A percentile compares a stretch with the other conserved stretches of the same genome.
phyloP scores from a whole-genome alignment of 2,888 invertebrate species.

The Heliconius aoede region DNA sequence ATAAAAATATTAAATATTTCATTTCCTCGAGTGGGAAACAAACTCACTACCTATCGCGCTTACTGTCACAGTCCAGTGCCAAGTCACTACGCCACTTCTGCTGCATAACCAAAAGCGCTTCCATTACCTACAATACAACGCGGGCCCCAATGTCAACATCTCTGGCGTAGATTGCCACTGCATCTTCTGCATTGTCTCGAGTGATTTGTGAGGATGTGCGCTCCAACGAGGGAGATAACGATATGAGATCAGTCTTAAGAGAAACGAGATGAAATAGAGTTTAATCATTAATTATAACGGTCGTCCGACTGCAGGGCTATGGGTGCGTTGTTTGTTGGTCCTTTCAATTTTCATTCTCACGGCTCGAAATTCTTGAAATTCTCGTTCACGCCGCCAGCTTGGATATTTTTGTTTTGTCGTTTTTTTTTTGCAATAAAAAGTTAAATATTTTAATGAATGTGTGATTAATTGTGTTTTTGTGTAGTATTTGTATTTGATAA shows the following conservation, averaged over 20 bases:
- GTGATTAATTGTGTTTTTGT: neutral
- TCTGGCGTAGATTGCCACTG: conserved; percentile 49
- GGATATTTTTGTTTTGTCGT: conserved; percentile 64
- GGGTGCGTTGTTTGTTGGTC: conserved; percentile 61
- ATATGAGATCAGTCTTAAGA: conserved; percentile 45
- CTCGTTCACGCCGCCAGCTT: conserved; percentile 70
- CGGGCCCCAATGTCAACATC: neutral
- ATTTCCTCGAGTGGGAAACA: too few relatives aligned
- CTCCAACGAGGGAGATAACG: conserved; percentile 51
- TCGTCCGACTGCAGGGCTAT: conserved; percentile 53
- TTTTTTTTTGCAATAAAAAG: conserved; percentile 37
- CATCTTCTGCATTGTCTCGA: conserved; percentile 70
- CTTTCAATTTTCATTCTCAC: conserved; percentile 65
- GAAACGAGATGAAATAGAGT: conserved; percentile 53
- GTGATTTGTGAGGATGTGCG: conserved; percentile 70
- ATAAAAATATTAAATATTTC: too few relatives aligned
- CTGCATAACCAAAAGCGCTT: neutral
- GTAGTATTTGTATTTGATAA: too few relatives aligned
- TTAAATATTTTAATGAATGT: conserved; percentile 32
- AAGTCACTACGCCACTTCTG: too few relatives aligned
- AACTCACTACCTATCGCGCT: too few relatives aligned
- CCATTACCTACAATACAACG: neutral
- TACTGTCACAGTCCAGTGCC: too few relatives aligned
- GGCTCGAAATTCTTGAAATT: conserved; percentile 64
- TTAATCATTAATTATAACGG: conserved; percentile 73